Percentiles rank a stretch among this genome's conserved stretches.
Conservation (phyloP, 2,888 invertebrate genomes). For the Macaria liturata region DNA sequence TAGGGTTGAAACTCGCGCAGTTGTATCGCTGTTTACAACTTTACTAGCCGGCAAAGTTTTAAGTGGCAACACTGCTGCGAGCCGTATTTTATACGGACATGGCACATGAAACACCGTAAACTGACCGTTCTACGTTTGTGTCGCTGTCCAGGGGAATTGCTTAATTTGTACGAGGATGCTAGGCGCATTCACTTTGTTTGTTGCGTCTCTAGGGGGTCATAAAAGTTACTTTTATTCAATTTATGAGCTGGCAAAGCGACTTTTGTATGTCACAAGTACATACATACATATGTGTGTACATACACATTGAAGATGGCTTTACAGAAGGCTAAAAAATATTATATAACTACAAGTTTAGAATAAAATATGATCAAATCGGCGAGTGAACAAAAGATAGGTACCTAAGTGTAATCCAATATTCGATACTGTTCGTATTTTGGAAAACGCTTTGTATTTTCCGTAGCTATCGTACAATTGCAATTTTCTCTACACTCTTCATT, state of each 20-base stretch:
- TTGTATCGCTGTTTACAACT: slow-evolving; percentile 25
- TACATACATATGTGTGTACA: no score
- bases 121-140: slow-evolving; percentile 27
- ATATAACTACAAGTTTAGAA: no score
- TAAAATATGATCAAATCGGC: no score
- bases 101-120: slow-evolving; percentile 29
- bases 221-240: slow-evolving; percentile 14
- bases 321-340: no score
- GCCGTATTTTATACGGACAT: slow-evolving; percentile 29
- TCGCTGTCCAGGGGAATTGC: slow-evolving; percentile 26
- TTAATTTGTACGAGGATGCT: slow-evolving; percentile 26
- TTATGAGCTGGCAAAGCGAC: slow-evolving; percentile 4
- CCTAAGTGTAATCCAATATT: no score
- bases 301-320: no score
- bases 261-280: neutral
- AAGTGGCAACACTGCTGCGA: slow-evolving; percentile 25
- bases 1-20: slow-evolving; percentile 23
- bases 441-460: no score
- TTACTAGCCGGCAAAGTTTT: slow-evolving; percentile 31
- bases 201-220: slow-evolving; percentile 12
- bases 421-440: no score
- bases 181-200: slow-evolving; percentile 5
- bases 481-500: no score
- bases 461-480: no score
- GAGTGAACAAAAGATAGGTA: no score